phyloP scores from a whole-genome alignment of 2,113 vertebrate species.

The Dascyllus trimaculatus region DNA sequence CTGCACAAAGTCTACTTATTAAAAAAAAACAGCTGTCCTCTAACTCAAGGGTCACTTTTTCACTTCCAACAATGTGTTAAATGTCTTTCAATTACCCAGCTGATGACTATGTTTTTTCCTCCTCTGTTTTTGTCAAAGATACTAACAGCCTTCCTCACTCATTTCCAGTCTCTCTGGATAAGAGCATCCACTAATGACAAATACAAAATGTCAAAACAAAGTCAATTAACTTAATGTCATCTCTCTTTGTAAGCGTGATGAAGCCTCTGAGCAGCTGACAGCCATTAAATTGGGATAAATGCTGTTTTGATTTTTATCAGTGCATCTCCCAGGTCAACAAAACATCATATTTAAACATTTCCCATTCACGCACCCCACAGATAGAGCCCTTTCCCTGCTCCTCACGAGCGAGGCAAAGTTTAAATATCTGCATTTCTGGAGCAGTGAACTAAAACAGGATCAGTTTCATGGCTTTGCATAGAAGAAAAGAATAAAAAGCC shows the following conservation, averaged over 20 bases:
- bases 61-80: neutral
- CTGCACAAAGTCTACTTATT: neutral
- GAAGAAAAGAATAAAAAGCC: slow-evolving; percentile 80
- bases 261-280: slow-evolving; percentile 33
- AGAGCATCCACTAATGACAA: slow-evolving; percentile 33
- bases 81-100: slow-evolving; percentile 31
- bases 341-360: neutral
- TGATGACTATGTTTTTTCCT: neutral
- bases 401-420: slow-evolving; percentile 5
- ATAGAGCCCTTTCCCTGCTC: neutral
- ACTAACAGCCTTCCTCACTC: slow-evolving; percentile 16
- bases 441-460: slow-evolving; percentile 58
- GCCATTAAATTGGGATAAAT: slow-evolving; percentile 56
- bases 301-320: slow-evolving; percentile 36
- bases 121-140: slow-evolving; percentile 15
- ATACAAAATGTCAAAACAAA: slow-evolving; percentile 50
- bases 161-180: slow-evolving; percentile 12
- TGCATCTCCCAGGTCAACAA: slow-evolving; percentile 6
- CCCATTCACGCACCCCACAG: neutral
- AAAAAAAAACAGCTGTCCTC: neutral
- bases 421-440: slow-evolving; percentile 47
- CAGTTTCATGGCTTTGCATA: slow-evolving; percentile 57
- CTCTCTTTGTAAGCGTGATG: slow-evolving; percentile 50
- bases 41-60: slow-evolving; percentile 17
- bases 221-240: slow-evolving; percentile 47